These are phyloP conservation scores for Luehdorfia chinensis DNA, from an alignment of 1,140 invertebrate species.

Conservation along the genomic window DNA sequence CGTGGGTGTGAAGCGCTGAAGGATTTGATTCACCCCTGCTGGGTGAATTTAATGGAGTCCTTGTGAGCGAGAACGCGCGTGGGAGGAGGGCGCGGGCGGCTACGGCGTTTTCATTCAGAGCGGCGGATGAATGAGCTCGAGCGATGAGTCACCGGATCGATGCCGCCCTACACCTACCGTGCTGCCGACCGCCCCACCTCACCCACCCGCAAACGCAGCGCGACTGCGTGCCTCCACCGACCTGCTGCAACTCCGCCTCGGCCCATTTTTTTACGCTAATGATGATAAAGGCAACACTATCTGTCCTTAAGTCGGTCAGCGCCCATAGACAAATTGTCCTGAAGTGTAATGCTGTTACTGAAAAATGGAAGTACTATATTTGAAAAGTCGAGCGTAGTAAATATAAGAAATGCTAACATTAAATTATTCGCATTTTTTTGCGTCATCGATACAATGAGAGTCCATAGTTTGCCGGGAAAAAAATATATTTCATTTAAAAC, in stretches of 20 bases:
- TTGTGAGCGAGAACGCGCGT: conserved; percentile 55
- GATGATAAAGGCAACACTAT: conserved; percentile 6
- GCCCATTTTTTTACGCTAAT: conserved; percentile 24
- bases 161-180: conserved; percentile 29
- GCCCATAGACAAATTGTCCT: conserved; percentile 1
- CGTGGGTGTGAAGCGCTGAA: conserved; percentile 46
- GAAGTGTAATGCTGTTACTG: neutral
- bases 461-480: too few species aligned
- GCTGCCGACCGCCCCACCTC: conserved; percentile 14
- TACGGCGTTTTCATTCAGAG: conserved; percentile 64
- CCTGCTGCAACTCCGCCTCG: conserved; percentile 27
- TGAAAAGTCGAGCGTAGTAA: too few species aligned
- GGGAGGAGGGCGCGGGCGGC: conserved; percentile 25
- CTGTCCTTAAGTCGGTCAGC: conserved; percentile 8
- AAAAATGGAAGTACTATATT: too few species aligned
- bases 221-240: conserved; percentile 32
- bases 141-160: conserved; percentile 69
- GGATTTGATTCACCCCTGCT: conserved; percentile 47
- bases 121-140: conserved; percentile 66
- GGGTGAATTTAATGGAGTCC: conserved; percentile 59
- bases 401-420: too few species aligned
- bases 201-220: conserved; percentile 20
- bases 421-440: too few species aligned
- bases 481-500: too few species aligned
- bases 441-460: too few species aligned